A percentile compares a stretch with the other conserved stretches of the same genome.
These are phyloP conservation scores for Parazoanthus swiftii DNA, from an alignment of 92 coral and sea anemone genomes.

Conservation along the genomic window DNA sequence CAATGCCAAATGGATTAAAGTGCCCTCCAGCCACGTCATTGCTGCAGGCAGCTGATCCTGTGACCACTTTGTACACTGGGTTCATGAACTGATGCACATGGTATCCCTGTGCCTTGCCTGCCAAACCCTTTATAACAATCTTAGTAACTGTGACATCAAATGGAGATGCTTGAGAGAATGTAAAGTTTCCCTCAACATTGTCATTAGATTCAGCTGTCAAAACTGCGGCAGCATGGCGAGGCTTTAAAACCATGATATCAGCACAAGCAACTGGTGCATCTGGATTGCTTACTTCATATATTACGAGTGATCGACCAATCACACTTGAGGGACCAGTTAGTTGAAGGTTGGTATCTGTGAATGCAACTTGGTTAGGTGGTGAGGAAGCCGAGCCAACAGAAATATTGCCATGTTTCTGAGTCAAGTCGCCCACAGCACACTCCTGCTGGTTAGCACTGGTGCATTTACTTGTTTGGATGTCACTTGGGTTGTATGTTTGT, in stretches of 20 bases:
- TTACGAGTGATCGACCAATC: conserved; percentile 68
- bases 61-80: conserved; percentile 60
- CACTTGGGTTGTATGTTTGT: conserved; percentile 53
- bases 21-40: conserved; percentile 68
- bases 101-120: conserved; percentile 64
- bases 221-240: conserved; percentile 63
- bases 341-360: conserved; percentile 67
- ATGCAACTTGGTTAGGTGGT: conserved; percentile 57
- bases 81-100: conserved; percentile 91
- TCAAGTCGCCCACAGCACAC: conserved; percentile 67
- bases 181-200: conserved; percentile 73
- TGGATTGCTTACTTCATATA: conserved; percentile 53
- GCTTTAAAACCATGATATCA: conserved; percentile 56
- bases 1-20: conserved; percentile 85
- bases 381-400: conserved; percentile 65
- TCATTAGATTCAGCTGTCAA: conserved; percentile 65
- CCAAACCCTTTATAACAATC: conserved; percentile 59
- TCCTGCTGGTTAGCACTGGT: conserved; percentile 33
- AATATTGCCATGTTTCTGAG: conserved; percentile 58
- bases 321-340: conserved; percentile 62
- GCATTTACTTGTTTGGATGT: conserved; percentile 43
- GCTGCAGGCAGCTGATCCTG: conserved; percentile 66
- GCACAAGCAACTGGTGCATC: conserved; percentile 73
- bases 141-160: conserved; percentile 79
- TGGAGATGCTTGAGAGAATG: conserved; percentile 76